Percentiles rank a stretch among this genome's conserved stretches.
Conservation (phyloP, 1,140 invertebrate species). For the Pseudomyrmex sp. region DNA sequence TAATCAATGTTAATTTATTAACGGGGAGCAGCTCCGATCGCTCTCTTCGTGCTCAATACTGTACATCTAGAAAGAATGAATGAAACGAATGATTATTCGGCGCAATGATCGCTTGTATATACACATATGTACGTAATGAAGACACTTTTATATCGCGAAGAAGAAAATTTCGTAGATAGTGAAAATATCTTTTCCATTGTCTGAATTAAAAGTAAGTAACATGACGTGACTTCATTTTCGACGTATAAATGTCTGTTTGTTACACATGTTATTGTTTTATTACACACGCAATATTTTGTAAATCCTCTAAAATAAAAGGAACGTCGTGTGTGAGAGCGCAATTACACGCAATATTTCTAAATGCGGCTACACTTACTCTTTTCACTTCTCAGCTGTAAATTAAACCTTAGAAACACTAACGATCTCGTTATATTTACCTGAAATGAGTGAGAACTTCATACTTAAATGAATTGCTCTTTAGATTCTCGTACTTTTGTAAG, state of each 20-base stretch:
- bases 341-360: too few relatives aligned
- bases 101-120: background rate
- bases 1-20: slow-evolving; percentile 54
- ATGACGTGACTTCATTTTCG: background rate
- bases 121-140: background rate
- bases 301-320: too few relatives aligned
- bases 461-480: slow-evolving; percentile 27
- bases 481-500: slow-evolving; percentile 40
- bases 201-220: background rate
- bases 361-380: too few relatives aligned
- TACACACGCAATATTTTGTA: too few relatives aligned
- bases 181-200: slow-evolving; percentile 5
- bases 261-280: slow-evolving; percentile 13
- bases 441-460: slow-evolving; percentile 53
- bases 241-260: background rate
- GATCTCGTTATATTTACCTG: slow-evolving; percentile 26
- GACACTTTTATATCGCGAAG: background rate
- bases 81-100: background rate
- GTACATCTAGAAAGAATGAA: slow-evolving; percentile 22
- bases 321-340: too few relatives aligned
- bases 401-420: slow-evolving; percentile 11
- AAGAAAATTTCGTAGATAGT: background rate
- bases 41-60: slow-evolving; percentile 40
- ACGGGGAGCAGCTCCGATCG: slow-evolving; percentile 28
- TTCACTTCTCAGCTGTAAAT: background rate